phyloP scores from a whole-genome alignment of 2,888 invertebrate genomes.

The Idaea aversata region DNA sequence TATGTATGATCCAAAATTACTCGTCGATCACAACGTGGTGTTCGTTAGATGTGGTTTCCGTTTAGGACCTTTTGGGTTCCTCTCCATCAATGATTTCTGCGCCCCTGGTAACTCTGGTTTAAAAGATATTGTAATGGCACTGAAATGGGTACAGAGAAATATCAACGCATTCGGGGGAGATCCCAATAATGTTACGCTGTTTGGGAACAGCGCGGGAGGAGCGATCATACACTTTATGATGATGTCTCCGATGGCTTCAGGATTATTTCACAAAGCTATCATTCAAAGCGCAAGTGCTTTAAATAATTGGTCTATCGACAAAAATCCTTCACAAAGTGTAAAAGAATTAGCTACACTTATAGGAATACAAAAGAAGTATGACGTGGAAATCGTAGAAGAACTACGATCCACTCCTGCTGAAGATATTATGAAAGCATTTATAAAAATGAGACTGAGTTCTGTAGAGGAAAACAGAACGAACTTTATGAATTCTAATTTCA shows the following conservation, averaged over 20 bases:
- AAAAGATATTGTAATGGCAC: constrained; percentile 68
- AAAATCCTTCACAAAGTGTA: constrained; percentile 54
- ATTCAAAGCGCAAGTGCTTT: constrained; percentile 70
- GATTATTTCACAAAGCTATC: constrained; percentile 71
- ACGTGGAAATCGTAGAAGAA: constrained; percentile 59
- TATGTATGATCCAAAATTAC: constrained; percentile 56
- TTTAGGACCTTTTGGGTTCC: constrained; percentile 71
- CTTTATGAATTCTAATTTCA: constrained; percentile 55
- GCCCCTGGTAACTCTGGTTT: constrained; percentile 73
- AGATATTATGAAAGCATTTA: constrained; percentile 50
- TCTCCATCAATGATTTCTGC: constrained; percentile 61
- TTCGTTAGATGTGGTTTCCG: constrained; percentile 69
- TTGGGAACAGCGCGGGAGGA: constrained; percentile 71
- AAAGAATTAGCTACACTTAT: constrained; percentile 54
- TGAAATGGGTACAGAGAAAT: constrained; percentile 70
- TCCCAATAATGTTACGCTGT: constrained; percentile 69
- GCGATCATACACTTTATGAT: constrained; percentile 70
- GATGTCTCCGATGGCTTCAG: constrained; percentile 70
- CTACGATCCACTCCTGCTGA: constrained; percentile 44
- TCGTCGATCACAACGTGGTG: constrained; percentile 57
- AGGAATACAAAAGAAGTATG: constrained; percentile 45
- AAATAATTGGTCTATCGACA: constrained; percentile 62
- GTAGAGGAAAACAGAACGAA: constrained; percentile 32
- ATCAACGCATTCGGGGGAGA: constrained; percentile 69
- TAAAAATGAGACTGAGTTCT: constrained; percentile 25